These are phyloP conservation scores for Agrochola lota DNA, from an alignment of 2,888 invertebrate genomes.

Conservation along the genomic window DNA sequence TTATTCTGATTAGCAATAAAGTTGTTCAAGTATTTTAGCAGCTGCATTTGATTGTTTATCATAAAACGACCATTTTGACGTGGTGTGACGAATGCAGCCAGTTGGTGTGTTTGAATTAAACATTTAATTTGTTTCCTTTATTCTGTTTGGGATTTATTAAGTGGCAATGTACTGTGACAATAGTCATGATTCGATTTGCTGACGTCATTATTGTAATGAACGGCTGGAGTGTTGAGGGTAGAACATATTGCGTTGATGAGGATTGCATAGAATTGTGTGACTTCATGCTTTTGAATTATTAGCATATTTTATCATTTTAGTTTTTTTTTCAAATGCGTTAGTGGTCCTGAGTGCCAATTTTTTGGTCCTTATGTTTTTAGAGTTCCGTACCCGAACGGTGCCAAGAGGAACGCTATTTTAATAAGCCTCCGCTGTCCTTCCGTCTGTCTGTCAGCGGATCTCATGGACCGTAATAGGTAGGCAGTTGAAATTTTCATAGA, in stretches of 20 bases:
- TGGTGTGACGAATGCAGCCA: conserved; percentile 82
- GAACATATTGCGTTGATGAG: conserved; percentile 52
- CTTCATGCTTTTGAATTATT: conserved; percentile 18
- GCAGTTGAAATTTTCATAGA: no score
- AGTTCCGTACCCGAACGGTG: no score
- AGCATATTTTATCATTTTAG: conserved; percentile 22
- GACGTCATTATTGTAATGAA: conserved; percentile 83
- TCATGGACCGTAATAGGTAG: no score
- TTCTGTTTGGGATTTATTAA: conserved; percentile 80
- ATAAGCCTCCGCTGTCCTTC: no score
- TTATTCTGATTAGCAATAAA: background rate
- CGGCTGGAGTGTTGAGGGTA: conserved; percentile 29
- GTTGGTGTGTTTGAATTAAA: conserved; percentile 87
- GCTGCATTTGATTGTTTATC: conserved; percentile 25
- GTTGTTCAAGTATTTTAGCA: background rate
- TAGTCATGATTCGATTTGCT: conserved; percentile 80
- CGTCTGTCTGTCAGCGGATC: no score
- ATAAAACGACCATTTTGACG: conserved; percentile 68
- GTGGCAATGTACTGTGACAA: conserved; percentile 75
- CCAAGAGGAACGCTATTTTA: no score
- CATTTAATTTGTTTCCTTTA: conserved; percentile 89
- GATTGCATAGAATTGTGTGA: conserved; percentile 44
- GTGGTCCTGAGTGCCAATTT: background rate
- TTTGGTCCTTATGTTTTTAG: background rate
- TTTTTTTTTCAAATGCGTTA: background rate